A percentile compares a stretch with the other conserved stretches of the same genome.
Conservation (phyloP, 1,140 invertebrate species). For the Ostrea denselamellosa region DNA sequence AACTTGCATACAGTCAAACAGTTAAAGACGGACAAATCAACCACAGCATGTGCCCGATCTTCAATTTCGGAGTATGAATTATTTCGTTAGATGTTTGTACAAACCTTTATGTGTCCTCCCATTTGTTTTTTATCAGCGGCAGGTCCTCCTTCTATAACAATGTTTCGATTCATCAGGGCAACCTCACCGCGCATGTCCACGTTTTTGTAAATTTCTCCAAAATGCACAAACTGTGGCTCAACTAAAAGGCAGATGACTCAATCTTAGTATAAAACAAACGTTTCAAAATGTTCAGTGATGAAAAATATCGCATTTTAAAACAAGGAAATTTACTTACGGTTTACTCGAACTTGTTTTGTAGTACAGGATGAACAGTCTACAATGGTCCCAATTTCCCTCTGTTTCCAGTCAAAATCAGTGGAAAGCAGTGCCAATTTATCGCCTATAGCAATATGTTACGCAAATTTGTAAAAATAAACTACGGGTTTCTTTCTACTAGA, state of each 20-base stretch:
- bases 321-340: slow-evolving; percentile 51
- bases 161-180: slow-evolving; percentile 62
- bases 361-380: slow-evolving; percentile 57
- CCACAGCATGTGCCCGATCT: no score
- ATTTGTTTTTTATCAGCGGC: slow-evolving; percentile 53
- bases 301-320: neutral
- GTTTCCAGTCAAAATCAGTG: slow-evolving; percentile 67
- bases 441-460: slow-evolving; percentile 46
- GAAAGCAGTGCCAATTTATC: slow-evolving; percentile 64
- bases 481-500: no score
- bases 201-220: slow-evolving; percentile 60
- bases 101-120: slow-evolving; percentile 66
- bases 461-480: no score
- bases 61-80: no score
- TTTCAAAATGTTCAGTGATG: neutral
- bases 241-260: neutral
- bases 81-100: no score
- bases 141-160: slow-evolving; percentile 60
- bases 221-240: slow-evolving; percentile 56
- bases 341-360: slow-evolving; percentile 56
- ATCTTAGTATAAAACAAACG: neutral
- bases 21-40: no score
- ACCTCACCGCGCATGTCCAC: slow-evolving; percentile 70
- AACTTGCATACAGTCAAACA: no score
- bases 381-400: slow-evolving; percentile 63